Conservation (phyloP, 2,797 vertebrate genomes). For the Myotis pilosus region DNA sequence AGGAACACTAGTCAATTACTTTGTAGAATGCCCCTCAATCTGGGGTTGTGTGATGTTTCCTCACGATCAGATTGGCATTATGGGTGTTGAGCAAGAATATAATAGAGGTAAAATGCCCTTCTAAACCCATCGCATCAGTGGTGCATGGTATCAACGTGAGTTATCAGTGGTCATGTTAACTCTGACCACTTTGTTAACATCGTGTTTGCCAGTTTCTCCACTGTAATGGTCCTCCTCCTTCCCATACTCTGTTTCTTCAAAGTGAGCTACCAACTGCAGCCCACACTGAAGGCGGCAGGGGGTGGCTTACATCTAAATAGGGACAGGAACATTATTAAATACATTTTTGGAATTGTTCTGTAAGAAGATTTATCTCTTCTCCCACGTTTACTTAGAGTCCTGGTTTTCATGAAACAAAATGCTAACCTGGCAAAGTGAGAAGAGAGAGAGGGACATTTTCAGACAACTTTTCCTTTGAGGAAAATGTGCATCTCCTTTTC, state of each 20-base stretch:
- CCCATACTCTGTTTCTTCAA: background rate
- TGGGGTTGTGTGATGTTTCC: background rate
- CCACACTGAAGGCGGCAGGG: background rate
- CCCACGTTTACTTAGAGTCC: background rate
- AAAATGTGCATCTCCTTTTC: background rate
- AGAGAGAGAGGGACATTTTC: background rate
- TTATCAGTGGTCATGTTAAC: background rate
- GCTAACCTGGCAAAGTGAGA: background rate
- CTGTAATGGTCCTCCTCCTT: background rate
- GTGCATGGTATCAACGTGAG: background rate
- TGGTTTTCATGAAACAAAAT: background rate
- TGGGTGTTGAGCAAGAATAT: background rate
- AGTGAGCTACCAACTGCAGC: background rate
- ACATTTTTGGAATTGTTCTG: slow-evolving; percentile 10
- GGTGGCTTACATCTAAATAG: background rate
- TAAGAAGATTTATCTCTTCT: background rate
- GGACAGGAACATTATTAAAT: background rate
- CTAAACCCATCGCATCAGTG: background rate
- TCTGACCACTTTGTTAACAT: background rate
- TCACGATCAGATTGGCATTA: background rate
- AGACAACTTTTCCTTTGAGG: background rate
- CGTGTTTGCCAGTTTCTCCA: background rate
- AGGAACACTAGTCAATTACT: background rate
- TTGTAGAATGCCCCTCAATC: background rate
- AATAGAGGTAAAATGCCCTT: background rate